Base-by-base conservation (phyloP, 1,140 invertebrate genomes). In the Drosophila jambulina region DNA sequence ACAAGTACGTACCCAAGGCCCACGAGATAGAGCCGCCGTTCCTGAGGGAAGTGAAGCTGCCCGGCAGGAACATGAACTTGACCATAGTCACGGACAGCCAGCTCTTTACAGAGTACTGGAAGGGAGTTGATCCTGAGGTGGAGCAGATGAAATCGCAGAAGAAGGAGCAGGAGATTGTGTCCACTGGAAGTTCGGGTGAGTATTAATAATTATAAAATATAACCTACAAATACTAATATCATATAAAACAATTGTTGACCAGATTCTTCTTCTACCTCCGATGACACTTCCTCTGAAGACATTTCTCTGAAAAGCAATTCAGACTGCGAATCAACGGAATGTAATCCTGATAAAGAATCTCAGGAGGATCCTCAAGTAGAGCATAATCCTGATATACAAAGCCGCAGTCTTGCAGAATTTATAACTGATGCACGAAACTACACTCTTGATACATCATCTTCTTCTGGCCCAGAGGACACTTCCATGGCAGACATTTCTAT, bases 1-100 rank as follows among this genome's bases (percentile, higher is more conserved):
- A 56, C 29, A 59, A 60, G 32, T 67, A 46, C 32, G 32, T 67
- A 0, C 63, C 63, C 3, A 58, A 36, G 8, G 54, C 54, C 9
- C 1, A 17, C 5, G 63, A 67, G 13, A 12, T 67, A 2, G 1
- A 17, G 15, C 43, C 64, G 15, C 64, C 64, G 1, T 68, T 32
- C 15, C 3, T 9, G 3, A 49, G 25, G 34, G 2, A 27, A 13
- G n/a, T 46, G 2, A 13, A 6, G 7, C 4, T 67, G 10, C 56
- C 56, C n/a, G 2, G 9, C 2, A 32, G 0, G 13, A 38, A 62
- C 4, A 36, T 19, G 23, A 13, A 10, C 0, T n/a, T 65, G 8
- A 5, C 29, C 1, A 23, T 65, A 10, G 32, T 65, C 9, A 58
- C 23, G 17, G 63, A 65, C 12, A 27, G 6, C 0, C 0, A 4